Evolutionary conservation across 1,140 invertebrate species (phyloP).

Genomic region (Anagrus nilaparvatae): DNA sequence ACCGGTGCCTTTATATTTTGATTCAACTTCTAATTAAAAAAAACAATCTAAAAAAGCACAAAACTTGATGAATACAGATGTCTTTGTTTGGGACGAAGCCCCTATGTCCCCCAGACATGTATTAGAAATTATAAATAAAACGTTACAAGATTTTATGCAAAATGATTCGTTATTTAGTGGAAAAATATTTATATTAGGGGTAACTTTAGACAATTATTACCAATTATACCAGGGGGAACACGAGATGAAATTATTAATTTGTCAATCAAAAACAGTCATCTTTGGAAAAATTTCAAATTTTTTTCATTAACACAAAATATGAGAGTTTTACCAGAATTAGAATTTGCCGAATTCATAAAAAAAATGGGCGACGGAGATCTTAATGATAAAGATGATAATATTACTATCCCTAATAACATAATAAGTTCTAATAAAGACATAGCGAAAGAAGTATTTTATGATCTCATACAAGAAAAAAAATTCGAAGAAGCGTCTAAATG

Average conservation of each 20-base stretch:
- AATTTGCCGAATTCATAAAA: no score
- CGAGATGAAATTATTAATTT: constrained; percentile 18
- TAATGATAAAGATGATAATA: no score
- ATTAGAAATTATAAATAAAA: constrained; percentile 17
- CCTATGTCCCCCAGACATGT: constrained; percentile 18
- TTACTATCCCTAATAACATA: no score
- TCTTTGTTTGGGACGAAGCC: constrained; percentile 27
- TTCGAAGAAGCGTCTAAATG: no score
- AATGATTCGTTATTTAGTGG: constrained; percentile 19
- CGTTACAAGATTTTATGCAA: constrained; percentile 16
- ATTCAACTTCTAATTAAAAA: constrained; percentile 18
- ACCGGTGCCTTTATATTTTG: constrained; percentile 6
- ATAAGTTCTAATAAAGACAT: no score
- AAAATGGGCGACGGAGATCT: no score
- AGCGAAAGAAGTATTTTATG: no score
- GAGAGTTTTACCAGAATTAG: no score
- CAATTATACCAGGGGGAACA: constrained; percentile 14
- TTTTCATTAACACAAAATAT: no score
- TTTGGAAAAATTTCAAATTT: no score
- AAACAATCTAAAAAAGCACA: constrained; percentile 21
- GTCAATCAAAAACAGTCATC: no score
- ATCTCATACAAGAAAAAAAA: no score
- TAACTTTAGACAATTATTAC: constrained; percentile 21
- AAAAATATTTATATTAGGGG: constrained; percentile 20
- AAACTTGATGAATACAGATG: constrained; percentile 8